Evolutionary conservation across 2,113 vertebrate genomes (phyloP).

Genomic region (Spea bombifrons): DNA sequence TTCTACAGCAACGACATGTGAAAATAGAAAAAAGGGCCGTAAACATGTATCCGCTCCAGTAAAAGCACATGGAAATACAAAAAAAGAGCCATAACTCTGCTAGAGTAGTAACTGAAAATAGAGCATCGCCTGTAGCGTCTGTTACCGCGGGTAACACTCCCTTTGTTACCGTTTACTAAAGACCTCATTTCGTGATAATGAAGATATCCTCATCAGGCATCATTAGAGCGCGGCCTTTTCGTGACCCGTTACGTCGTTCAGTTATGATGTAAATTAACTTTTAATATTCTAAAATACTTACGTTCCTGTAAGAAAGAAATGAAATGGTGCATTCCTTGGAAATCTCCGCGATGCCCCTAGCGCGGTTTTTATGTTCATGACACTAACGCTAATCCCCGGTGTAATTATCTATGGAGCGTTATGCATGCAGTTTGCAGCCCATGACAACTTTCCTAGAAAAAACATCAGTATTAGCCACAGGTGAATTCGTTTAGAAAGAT

Average conservation of each 20-base stretch:
- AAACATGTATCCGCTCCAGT: constrained; percentile 13
- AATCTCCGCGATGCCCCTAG: constrained; percentile 64
- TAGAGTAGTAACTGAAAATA: neutral
- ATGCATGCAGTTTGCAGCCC: constrained; percentile 74
- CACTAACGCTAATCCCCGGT: constrained; percentile 80
- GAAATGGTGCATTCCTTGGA: constrained; percentile 66
- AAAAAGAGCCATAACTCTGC: neutral
- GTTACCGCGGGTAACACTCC: neutral
- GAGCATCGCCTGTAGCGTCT: neutral
- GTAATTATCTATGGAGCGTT: constrained; percentile 80
- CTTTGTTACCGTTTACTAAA: constrained; percentile 13
- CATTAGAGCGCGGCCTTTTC: constrained; percentile 29
- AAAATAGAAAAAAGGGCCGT: neutral
- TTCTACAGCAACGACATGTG: neutral
- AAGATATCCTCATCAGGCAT: constrained; percentile 42
- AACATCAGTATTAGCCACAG: constrained; percentile 87
- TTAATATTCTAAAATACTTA: constrained; percentile 63
- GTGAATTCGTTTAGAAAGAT: constrained; percentile 88
- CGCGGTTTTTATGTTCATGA: constrained; percentile 75
- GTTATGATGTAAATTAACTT: constrained; percentile 54
- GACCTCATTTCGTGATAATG: constrained; percentile 30
- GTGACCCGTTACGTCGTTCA: constrained; percentile 49
- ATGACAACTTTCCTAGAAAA: constrained; percentile 85
- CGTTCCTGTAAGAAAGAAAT: constrained; percentile 66
- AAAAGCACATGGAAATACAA: constrained; percentile 1